Evolutionary conservation across 2,888 invertebrate species (phyloP).

Genomic region (Folsomia candida): DNA sequence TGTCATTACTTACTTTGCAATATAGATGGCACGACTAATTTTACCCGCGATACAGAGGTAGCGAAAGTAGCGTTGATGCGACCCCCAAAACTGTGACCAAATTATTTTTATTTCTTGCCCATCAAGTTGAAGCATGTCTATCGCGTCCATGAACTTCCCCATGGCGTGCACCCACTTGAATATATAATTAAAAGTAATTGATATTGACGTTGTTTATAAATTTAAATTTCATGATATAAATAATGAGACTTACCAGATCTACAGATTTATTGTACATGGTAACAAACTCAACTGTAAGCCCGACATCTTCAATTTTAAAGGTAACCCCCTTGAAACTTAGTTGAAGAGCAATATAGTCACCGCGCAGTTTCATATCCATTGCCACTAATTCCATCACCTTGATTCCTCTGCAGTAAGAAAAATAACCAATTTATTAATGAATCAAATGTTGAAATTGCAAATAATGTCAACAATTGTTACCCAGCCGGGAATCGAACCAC

Average conservation of each 20-base stretch:
- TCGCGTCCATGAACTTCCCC: constrained; percentile 91
- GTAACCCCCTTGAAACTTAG: constrained; percentile 95
- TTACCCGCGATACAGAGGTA: constrained; percentile 98
- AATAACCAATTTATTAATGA: no score
- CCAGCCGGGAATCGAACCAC: no score
- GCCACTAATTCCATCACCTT: constrained; percentile 99
- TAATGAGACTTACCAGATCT: no score
- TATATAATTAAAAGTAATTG: neutral
- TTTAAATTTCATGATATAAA: no score
- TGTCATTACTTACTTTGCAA: constrained; percentile 56
- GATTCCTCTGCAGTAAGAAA: constrained; percentile 85
- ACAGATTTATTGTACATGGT: constrained; percentile 91
- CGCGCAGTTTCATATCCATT: constrained; percentile 99
- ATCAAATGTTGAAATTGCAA: no score
- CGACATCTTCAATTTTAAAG: constrained; percentile 95
- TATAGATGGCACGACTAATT: constrained; percentile 62
- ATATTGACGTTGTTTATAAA: neutral
- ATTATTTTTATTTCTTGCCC: constrained; percentile 93
- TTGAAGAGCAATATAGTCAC: constrained; percentile 97
- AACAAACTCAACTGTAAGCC: constrained; percentile 78
- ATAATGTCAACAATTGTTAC: no score
- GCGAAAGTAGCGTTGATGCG: constrained; percentile 97
- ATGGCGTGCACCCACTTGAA: constrained; percentile 87
- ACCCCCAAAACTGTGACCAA: constrained; percentile 99
- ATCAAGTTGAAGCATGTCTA: constrained; percentile 88